These are phyloP conservation scores for Cremastobaeus sp. DNA, from an alignment of 2,888 invertebrate species.

Conservation along the genomic window DNA sequence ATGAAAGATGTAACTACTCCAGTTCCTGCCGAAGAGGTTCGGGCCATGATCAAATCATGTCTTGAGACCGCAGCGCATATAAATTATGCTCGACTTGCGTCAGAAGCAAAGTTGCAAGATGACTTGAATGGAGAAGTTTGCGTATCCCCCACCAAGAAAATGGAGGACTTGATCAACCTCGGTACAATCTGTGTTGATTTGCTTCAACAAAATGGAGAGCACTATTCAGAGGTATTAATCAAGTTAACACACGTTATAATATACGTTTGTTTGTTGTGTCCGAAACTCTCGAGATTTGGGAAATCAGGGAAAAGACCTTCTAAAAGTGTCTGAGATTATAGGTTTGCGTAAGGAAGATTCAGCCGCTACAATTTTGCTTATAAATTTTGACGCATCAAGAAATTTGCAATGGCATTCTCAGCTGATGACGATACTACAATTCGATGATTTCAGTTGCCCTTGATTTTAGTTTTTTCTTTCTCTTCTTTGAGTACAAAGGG, in stretches of 20 bases:
- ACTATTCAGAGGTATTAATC: slow-evolving; percentile 96
- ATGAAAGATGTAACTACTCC: slow-evolving; percentile 99
- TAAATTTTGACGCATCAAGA: slow-evolving; percentile 17
- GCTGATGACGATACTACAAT: slow-evolving; percentile 53
- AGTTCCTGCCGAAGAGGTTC: slow-evolving; percentile 96
- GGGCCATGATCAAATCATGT: slow-evolving; percentile 96
- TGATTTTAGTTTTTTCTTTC: slow-evolving; percentile 34
- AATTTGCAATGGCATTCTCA: slow-evolving; percentile 51
- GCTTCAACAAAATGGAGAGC: slow-evolving; percentile 99
- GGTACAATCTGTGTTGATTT: slow-evolving; percentile 99
- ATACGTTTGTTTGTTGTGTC: slow-evolving; percentile 65
- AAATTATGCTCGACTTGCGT: slow-evolving; percentile 96
- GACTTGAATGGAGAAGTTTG: slow-evolving; percentile 85
- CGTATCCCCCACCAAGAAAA: slow-evolving; percentile 91
- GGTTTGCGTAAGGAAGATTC: slow-evolving; percentile 72
- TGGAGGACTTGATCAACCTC: slow-evolving; percentile 97
- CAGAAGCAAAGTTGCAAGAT: slow-evolving; percentile 99
- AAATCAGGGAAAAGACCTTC: slow-evolving; percentile 14
- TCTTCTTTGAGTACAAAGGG: slow-evolving; percentile 25
- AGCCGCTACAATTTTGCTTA: slow-evolving; percentile 28
- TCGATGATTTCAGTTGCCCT: slow-evolving; percentile 39
- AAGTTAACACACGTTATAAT: slow-evolving; percentile 77
- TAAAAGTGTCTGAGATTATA: slow-evolving; percentile 69
- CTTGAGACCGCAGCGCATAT: slow-evolving; percentile 98
- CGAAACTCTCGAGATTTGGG: slow-evolving; percentile 69